phyloP scores from a whole-genome alignment of 2,113 vertebrate species.

The Brachyistius frenatus region DNA sequence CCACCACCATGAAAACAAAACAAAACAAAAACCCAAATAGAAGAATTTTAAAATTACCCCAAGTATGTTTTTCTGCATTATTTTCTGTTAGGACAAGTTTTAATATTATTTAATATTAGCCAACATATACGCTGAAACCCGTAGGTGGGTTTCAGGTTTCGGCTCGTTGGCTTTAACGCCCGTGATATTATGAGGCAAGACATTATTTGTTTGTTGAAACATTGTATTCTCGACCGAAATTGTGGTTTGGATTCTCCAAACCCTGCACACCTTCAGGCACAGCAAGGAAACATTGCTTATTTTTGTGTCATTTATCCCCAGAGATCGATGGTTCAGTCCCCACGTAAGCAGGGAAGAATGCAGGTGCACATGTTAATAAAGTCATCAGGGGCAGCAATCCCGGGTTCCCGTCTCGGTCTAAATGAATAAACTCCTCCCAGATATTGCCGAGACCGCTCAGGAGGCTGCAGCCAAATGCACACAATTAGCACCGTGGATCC shows the following conservation, averaged over 20 bases:
- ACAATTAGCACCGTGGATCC: slow-evolving; percentile 51
- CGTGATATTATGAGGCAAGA: no score
- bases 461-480: slow-evolving; percentile 35
- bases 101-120: no score
- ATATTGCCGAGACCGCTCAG: not conserved
- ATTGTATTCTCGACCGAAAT: not conserved
- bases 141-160: no score
- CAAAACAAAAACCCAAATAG: no score
- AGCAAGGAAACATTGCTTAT: slow-evolving; percentile 16
- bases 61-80: no score
- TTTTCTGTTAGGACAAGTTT: no score
- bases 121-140: no score
- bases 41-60: no score
- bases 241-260: not conserved
- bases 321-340: not conserved
- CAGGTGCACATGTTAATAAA: slow-evolving; percentile 45
- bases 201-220: not conserved
- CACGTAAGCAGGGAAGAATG: slow-evolving; percentile 4
- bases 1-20: no score
- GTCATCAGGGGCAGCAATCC: slow-evolving; percentile 3
- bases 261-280: not conserved
- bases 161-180: no score
- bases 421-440: slow-evolving; percentile 9
- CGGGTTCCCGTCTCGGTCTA: slow-evolving; percentile 4
- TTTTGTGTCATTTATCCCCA: not conserved